phyloP scores from a whole-genome alignment of 2,888 invertebrate genomes.

The Erebia ligea region DNA sequence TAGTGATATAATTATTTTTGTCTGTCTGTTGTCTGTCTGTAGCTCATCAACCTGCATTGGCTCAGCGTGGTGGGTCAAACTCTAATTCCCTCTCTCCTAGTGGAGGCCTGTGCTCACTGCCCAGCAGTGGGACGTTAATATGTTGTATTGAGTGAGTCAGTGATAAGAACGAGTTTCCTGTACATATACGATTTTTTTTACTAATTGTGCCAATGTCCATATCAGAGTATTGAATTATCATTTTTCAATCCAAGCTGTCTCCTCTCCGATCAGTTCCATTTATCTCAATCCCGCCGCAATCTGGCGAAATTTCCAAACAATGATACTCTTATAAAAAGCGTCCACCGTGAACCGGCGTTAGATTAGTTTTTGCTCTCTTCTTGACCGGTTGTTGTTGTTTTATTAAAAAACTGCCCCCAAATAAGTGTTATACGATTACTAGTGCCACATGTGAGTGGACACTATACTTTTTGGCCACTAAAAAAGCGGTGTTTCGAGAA shows the following conservation, averaged over 20 bases:
- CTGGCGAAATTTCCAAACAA: constrained; percentile 47
- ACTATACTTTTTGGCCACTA: constrained; percentile 51
- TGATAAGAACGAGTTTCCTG: too few relatives aligned
- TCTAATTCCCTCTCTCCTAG: too few relatives aligned
- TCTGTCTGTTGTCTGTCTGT: too few relatives aligned
- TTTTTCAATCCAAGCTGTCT: constrained; percentile 6
- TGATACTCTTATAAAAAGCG: constrained; percentile 47
- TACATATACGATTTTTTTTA: not conserved
- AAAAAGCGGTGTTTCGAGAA: constrained; percentile 37
- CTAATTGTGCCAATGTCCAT: not conserved
- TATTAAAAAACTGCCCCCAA: constrained; percentile 70
- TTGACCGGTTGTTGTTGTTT: constrained; percentile 60
- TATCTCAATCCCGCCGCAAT: constrained; percentile 23
- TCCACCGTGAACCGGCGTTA: constrained; percentile 47
- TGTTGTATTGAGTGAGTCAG: too few relatives aligned
- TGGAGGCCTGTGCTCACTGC: too few relatives aligned
- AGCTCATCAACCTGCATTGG: too few relatives aligned
- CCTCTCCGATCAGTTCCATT: constrained; percentile 85
- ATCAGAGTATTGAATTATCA: not conserved
- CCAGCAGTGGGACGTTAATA: too few relatives aligned
- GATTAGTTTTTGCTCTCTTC: constrained; percentile 36
- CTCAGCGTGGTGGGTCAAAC: too few relatives aligned
- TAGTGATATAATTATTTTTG: too few relatives aligned
- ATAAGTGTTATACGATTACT: constrained; percentile 73
- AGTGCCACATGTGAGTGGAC: constrained; percentile 65